Conservation (phyloP, 2,113 vertebrate species). For the Rhipidura dahli region DNA sequence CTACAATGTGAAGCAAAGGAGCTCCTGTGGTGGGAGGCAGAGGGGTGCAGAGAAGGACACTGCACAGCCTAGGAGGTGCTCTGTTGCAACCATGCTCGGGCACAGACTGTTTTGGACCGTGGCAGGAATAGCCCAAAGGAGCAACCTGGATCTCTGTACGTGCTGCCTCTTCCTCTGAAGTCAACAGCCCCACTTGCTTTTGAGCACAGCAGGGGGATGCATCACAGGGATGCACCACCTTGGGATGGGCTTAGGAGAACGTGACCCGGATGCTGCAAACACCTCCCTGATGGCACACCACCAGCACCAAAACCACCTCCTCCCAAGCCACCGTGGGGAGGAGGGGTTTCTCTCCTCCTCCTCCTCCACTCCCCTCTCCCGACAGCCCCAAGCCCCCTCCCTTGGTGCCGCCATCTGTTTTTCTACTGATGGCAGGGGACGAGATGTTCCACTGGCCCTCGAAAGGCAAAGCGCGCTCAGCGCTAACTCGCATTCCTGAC, state of each 20-base stretch:
- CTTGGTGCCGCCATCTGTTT: slow-evolving; percentile 65
- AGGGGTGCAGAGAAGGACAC: not conserved
- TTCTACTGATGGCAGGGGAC: slow-evolving; percentile 69
- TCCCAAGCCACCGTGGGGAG: not conserved
- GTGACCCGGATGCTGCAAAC: not conserved
- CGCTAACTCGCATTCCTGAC: slow-evolving; percentile 36
- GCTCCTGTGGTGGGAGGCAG: not conserved
- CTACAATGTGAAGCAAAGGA: not conserved
- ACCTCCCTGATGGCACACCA: not conserved
- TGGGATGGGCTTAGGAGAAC: not conserved
- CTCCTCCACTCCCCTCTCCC: not conserved
- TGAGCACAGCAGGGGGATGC: not conserved
- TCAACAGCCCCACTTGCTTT: not conserved
- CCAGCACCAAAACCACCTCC: not conserved
- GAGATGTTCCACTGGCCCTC: slow-evolving; percentile 61
- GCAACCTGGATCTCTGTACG: not conserved
- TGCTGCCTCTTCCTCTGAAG: not conserved
- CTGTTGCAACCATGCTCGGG: not conserved
- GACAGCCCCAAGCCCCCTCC: not conserved
- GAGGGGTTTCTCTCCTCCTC: not conserved
- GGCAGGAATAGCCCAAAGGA: not conserved
- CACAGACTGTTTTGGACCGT: not conserved
- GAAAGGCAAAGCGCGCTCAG: not conserved
- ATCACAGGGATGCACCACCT: not conserved
- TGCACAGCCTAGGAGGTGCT: not conserved